Base-by-base conservation (phyloP, 2,797 vertebrate genomes). In the Lagocephalus sceleratus region DNA sequence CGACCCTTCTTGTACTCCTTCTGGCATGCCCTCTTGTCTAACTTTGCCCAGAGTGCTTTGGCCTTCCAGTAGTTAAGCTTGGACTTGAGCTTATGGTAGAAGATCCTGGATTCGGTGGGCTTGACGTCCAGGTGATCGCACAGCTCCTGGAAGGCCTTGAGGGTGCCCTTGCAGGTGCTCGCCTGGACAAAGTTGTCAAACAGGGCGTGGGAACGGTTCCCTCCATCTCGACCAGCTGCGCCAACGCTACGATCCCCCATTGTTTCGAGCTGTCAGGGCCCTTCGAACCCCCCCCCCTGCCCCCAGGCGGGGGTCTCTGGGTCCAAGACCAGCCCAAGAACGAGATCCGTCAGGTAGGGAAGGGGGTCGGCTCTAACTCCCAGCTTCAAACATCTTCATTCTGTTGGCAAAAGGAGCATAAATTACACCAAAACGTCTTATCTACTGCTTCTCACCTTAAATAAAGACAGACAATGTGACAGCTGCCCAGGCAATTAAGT, bases 51-150 rank as follows among this genome's bases (percentile, higher is more conserved):
- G 46, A 99, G 93, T 5, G 96, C 97, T 89, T 99, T 99, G 73
- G 97, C 97, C 89, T 95, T 98, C 97, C 97, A 99, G 83, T 99
- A 99, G 91, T 95, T 98, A 54, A 99, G 94, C 76, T 93, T 96
- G 76, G 97, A 95, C 86, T 98, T 99, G 71, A 99, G 94, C 75
- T 96, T 99, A 81, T 96, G 94, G 69, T 99, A 99, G 85, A 99
- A 99, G 72, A 95, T 89, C 55, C 92, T 92, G 78, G 92, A 93
- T 66, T 98, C 96, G 40, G 79, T 91, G 25, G 95, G 96, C 79
- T 94, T 94, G 39, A 99, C 89, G 2, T 98, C 95, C 66, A 99
- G 87, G 66, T 94, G 84, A 64, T 98, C 95, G 2, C 97, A 98
- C 47, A 99, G 91, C 80, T 99, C 97, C 70, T 97, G 96, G 88